A percentile compares a stretch with the other conserved stretches of the same genome.
These are phyloP conservation scores for Apotomis capreana DNA, from an alignment of 2,888 invertebrate species.

Conservation along the genomic window DNA sequence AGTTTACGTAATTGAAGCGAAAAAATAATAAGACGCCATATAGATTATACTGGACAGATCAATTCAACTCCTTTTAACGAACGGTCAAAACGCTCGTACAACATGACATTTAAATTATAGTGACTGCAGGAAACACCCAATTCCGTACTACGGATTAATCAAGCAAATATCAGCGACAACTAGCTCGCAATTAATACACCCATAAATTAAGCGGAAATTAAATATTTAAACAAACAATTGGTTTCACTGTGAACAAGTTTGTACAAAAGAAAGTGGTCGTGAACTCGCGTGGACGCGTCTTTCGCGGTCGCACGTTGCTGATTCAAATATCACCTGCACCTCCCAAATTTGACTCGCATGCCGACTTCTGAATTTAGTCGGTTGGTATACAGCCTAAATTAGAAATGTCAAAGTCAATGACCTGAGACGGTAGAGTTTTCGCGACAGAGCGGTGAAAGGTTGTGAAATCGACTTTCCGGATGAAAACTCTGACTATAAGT, in stretches of 20 bases:
- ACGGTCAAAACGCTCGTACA: no score
- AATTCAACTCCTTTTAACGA: no score
- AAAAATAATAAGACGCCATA: no score
- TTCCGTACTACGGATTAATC: no score
- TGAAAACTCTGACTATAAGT: conserved; percentile 42
- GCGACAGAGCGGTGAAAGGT: conserved; percentile 56
- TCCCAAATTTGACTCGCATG: not conserved
- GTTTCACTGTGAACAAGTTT: conserved; percentile 46
- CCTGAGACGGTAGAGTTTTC: conserved; percentile 48
- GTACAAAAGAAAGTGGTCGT: conserved; percentile 45
- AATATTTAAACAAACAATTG: conserved; percentile 44
- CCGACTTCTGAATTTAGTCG: conserved; percentile 16
- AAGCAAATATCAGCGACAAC: not conserved
- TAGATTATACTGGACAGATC: no score
- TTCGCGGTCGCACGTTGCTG: conserved; percentile 34
- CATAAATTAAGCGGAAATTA: conserved; percentile 38
- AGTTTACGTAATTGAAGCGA: no score
- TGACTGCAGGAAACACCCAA: no score
- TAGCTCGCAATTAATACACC: not conserved
- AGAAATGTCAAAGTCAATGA: conserved; percentile 46
- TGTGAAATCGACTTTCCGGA: conserved; percentile 55
- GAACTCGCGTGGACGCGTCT: conserved; percentile 31
- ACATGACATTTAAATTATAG: no score
- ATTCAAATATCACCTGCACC: conserved; percentile 4
- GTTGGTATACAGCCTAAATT: conserved; percentile 43